Evolutionary conservation across 1,140 invertebrate species (phyloP), one percentile per base, ranked within the genome.

Genomic region (Magallana ariakensis): DNA sequence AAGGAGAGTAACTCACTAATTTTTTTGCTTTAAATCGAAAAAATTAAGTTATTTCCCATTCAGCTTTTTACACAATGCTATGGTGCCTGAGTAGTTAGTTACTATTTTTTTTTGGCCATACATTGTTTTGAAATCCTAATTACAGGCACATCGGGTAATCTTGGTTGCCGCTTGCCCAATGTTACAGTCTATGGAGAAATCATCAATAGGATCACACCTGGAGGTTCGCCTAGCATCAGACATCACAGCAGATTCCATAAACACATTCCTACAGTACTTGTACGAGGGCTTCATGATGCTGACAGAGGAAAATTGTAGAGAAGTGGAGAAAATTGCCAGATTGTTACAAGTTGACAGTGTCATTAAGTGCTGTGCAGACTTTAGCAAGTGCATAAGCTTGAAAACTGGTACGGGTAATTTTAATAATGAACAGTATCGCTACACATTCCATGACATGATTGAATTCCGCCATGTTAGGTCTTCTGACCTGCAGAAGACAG

Each of bases 231-330:
- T 88, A 4, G 82, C 87, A 8, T 26, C 87, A 60, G 87, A 88
- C 58, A 88, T 88, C 15, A 80, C 57, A 55, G 75, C 83, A n/a
- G 85, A 86, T 54, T 83, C 87, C 26, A 80, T 88, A 6, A 86
- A 88, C 62, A 86, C 83, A 75, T 88, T 88, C 70, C 85, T 88
- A 53, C 87, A 88, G 33, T 88, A 88, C 80, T 83, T 88, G 70
- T 88, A 88, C 54, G 87, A 88, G 66, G 87, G 87, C 54, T 88
- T 88, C 16, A 88, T 88, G 87, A 80, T 88, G 81, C 33, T 88
- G 8, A 86, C 87, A 57, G 87, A 88, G 53, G 87, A 88, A 19
- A 88, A 86, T 80, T 75, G 80, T 19, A 82, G 80, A 84, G 85
- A 88, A 60, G 83, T 88, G 19, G 87, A 88, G 62, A 86, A 85